Evolutionary conservation across 2,113 vertebrate genomes (phyloP).

Genomic region (Campylomormyrus tamandua): DNA sequence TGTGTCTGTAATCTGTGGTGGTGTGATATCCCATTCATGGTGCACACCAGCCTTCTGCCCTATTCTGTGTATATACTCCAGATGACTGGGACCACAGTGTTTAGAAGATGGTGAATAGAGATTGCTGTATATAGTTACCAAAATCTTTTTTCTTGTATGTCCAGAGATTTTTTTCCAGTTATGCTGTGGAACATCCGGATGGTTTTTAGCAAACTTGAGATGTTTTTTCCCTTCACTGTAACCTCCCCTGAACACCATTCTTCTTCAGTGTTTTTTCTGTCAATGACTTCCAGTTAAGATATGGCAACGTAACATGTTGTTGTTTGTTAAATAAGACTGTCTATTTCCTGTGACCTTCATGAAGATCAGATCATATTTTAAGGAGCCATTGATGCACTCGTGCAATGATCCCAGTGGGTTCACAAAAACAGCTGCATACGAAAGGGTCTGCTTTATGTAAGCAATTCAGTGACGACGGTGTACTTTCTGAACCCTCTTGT

Average conservation of each 20-base stretch:
- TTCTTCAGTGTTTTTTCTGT: not conserved
- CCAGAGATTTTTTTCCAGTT: not conserved
- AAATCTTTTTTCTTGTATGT: not conserved
- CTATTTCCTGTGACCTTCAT: not conserved
- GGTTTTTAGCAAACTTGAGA: not conserved
- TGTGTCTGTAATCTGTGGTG: not conserved
- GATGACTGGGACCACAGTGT: not conserved
- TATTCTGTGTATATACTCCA: not conserved
- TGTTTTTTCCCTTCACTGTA: not conserved
- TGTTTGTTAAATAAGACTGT: not conserved
- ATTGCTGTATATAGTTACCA: not conserved
- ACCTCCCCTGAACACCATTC: not conserved
- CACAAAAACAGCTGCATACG: not conserved
- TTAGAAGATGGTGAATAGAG: not conserved
- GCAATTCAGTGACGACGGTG: not conserved
- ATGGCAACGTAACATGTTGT: not conserved
- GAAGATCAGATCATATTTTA: not conserved
- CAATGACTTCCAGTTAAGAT: not conserved
- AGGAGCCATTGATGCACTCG: not conserved
- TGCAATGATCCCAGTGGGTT: not conserved
- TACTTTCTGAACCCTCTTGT: not conserved
- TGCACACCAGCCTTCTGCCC: not conserved
- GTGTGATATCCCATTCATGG: not conserved
- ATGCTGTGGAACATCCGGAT: not conserved
- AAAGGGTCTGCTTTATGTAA: not conserved